Conservation (phyloP, 2,113 vertebrate species). For the Bubo bubo region DNA sequence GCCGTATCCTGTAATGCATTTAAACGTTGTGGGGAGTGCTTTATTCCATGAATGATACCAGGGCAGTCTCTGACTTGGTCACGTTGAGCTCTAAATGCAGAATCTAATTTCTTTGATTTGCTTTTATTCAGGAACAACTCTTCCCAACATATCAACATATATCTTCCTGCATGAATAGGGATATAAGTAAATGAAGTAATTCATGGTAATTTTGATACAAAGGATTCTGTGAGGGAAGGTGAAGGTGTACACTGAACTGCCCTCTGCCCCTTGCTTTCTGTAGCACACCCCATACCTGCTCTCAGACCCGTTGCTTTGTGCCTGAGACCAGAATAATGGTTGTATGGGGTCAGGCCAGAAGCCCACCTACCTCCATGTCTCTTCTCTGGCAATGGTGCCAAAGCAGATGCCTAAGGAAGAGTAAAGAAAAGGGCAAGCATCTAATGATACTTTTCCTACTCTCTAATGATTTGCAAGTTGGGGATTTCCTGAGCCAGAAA, state of each 20-base stretch:
- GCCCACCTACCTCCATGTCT: not conserved
- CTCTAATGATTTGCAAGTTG: not conserved
- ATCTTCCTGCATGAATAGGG: not conserved
- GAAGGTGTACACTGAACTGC: not conserved
- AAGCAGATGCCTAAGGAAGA: not conserved
- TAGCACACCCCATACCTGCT: not conserved
- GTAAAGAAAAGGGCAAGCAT: not conserved
- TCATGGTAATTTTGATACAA: not conserved
- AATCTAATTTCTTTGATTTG: not conserved
- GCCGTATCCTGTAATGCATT: not conserved
- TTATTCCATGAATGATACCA: not conserved
- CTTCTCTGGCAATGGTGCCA: not conserved
- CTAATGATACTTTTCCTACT: not conserved
- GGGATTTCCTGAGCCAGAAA: conserved; percentile 38
- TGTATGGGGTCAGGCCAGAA: not conserved
- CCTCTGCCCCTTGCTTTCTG: not conserved
- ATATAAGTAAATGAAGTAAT: not conserved
- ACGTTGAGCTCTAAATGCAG: not conserved
- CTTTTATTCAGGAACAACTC: not conserved
- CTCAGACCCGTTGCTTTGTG: not conserved
- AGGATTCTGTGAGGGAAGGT: not conserved
- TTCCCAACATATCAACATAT: not conserved
- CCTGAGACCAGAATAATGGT: not conserved
- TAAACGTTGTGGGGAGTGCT: not conserved
- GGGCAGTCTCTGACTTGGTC: not conserved